A percentile compares a stretch with the other conserved stretches of the same genome.
These are phyloP conservation scores for Syngnathus scovelli DNA, from an alignment of 2,113 vertebrate species.

Conservation along the genomic window DNA sequence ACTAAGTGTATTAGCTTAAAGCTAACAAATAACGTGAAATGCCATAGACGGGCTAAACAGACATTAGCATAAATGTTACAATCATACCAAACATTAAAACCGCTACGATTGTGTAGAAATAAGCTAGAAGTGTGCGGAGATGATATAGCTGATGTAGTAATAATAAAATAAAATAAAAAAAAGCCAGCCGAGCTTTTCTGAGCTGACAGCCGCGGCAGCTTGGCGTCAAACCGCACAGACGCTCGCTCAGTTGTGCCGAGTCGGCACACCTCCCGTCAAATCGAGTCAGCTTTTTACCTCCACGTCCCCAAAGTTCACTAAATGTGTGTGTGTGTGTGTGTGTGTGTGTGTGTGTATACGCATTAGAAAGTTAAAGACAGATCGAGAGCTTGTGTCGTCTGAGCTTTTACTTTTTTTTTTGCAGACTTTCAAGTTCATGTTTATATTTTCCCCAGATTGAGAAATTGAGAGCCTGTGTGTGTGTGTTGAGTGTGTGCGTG, in stretches of 20 bases:
- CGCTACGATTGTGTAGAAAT: neutral
- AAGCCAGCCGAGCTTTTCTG: constrained; percentile 25
- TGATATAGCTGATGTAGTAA: constrained; percentile 18
- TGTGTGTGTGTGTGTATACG: constrained; percentile 10
- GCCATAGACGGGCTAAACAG: too few relatives aligned
- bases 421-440: constrained; percentile 15
- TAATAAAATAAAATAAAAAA: constrained; percentile 24
- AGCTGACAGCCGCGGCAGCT: constrained; percentile 56
- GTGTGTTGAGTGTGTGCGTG: constrained; percentile 9
- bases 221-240: constrained; percentile 24
- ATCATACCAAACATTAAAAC: too few relatives aligned
- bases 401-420: constrained; percentile 40
- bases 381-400: constrained; percentile 37
- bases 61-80: too few relatives aligned
- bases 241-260: constrained; percentile 41
- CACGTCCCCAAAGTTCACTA: constrained; percentile 45
- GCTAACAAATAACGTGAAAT: too few relatives aligned
- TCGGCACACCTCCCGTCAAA: constrained; percentile 54
- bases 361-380: constrained; percentile 37
- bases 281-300: constrained; percentile 57
- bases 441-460: constrained; percentile 24
- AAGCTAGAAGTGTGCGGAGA: neutral
- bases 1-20: too few relatives aligned
- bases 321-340: constrained; percentile 23
- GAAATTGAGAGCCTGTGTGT: constrained; percentile 13